phyloP scores from a whole-genome alignment of 2,113 vertebrate genomes.

The Lates calcarifer region DNA sequence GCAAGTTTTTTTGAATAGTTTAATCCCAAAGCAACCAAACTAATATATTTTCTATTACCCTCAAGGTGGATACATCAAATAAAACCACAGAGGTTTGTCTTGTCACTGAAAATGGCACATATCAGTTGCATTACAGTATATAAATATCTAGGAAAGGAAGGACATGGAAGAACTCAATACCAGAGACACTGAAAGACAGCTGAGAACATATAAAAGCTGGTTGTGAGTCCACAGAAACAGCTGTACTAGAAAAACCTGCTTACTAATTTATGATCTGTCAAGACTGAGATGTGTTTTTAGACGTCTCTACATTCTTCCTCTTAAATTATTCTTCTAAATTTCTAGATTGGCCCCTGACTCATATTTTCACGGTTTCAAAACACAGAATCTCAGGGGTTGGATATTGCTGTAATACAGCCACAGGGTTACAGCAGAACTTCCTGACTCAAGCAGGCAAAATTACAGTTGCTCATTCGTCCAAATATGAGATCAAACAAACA shows the following conservation, averaged over 20 bases:
- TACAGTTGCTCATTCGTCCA: background rate
- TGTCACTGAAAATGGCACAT: slow-evolving; percentile 36
- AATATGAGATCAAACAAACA: background rate
- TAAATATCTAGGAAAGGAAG: slow-evolving; percentile 36
- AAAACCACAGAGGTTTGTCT: slow-evolving; percentile 6
- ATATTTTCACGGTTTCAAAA: background rate
- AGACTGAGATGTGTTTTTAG: background rate
- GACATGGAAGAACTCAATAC: slow-evolving; percentile 8
- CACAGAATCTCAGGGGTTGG: background rate
- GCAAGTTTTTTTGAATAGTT: background rate
- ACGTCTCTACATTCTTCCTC: background rate
- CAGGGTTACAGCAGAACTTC: background rate
- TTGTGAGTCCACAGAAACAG: background rate
- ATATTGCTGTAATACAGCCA: background rate
- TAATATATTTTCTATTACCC: background rate
- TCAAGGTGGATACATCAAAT: slow-evolving; percentile 21
- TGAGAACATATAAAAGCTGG: background rate
- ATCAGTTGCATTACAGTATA: slow-evolving; percentile 29
- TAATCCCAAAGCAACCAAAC: background rate
- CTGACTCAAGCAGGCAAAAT: background rate
- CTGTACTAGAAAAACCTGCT: background rate
- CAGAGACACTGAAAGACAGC: background rate
- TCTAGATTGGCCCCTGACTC: background rate
- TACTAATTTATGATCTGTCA: background rate
- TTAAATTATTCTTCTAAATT: background rate